Evolutionary conservation across 2,797 vertebrate species (phyloP), one percentile per base, ranked within the genome.

Genomic region (Hybognathus amarus): DNA sequence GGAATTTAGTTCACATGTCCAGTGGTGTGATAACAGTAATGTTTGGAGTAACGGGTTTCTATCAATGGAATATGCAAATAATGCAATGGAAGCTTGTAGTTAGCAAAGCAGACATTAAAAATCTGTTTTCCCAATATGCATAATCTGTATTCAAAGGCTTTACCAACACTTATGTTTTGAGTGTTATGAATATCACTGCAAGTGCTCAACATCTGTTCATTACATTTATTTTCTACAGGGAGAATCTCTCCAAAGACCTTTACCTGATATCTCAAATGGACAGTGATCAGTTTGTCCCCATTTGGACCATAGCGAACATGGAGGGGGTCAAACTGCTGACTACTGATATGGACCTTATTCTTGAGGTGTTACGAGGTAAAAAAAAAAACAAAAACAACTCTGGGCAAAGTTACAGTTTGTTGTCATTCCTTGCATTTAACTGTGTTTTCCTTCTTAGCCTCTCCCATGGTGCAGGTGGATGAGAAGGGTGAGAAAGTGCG

Each of bases 251-350:
- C 0, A 99, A 99, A 93, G 98, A 99, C 92, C 94, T 99, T 74
- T 99, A 99, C 92, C 91, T 99, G 92, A 97, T 99, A 94, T 99
- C 98, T 85, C 98, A 99, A 92, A 99, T 99, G 98, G 98, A 99
- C 90, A 98, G 97, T 38, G 98, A 99, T 92, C 98, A 99, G 90
- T 99, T 99, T 90, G 93, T 99, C 83, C 97, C 98, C 0, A 97
- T 99, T 91, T 99, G 98, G 97, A 99, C 98, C 54, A 96, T 99
- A 86, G 98, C 98, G 90, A 99, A 97, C 90, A 98, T 99, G 97
- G 98, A 99, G 92, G 96, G 96, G 87, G 96, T 99, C 86, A 99
- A 99, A 91, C 96, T 96, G 87, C 94, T 99, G 91, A 99, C 98
- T n/a, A 96, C 97, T 3, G 97, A 99, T 88, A 95, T 96, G 90